These are phyloP conservation scores for Sarcophaga variegata DNA, from an alignment of 2,888 invertebrate genomes.

Conservation along the genomic window DNA sequence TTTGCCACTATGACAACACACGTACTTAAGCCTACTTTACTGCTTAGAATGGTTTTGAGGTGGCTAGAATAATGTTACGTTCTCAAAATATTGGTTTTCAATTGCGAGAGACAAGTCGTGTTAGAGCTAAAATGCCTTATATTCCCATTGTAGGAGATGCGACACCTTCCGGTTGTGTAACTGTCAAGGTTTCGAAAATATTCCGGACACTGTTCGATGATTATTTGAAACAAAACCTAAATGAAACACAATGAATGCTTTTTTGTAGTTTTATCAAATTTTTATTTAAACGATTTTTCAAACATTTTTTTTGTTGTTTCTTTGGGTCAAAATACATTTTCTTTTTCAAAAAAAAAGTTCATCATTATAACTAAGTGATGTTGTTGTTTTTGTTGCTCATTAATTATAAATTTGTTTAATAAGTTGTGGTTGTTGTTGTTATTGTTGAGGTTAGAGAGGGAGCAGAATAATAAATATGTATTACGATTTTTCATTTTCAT, in stretches of 20 bases:
- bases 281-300: conserved; percentile 73
- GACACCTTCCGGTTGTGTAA: too few species aligned
- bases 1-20: too few species aligned
- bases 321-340: conserved; percentile 72
- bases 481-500: conserved; percentile 27
- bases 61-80: too few species aligned
- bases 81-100: too few species aligned
- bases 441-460: conserved; percentile 30
- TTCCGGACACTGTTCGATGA: too few species aligned
- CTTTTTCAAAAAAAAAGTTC: conserved; percentile 59
- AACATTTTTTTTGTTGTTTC: conserved; percentile 68
- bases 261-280: conserved; percentile 70
- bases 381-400: conserved; percentile 30
- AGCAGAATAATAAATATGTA: conserved; percentile 37
- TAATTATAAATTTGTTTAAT: conserved; percentile 56
- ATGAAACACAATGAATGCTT: background rate
- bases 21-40: too few species aligned
- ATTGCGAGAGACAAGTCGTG: too few species aligned
- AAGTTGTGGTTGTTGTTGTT: conserved; percentile 25
- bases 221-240: too few species aligned
- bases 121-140: too few species aligned
- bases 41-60: too few species aligned
- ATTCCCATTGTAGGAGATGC: too few species aligned
- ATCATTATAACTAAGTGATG: conserved; percentile 38
- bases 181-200: too few species aligned